These are phyloP conservation scores for Boloria selene DNA, from an alignment of 2,888 invertebrate species.

Conservation along the genomic window DNA sequence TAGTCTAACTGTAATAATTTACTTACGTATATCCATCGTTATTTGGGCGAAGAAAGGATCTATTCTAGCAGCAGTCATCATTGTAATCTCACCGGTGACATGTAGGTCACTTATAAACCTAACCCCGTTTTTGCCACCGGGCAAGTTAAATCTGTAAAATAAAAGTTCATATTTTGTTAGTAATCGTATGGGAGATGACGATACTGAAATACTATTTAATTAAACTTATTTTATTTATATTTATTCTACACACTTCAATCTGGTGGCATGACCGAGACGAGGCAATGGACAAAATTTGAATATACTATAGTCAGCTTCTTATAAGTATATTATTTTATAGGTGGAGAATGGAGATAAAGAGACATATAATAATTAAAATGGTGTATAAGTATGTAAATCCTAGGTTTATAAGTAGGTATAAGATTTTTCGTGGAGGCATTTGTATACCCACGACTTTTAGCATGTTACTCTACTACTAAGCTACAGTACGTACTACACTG, in stretches of 20 bases:
- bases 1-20: neutral
- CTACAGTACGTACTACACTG: conserved; percentile 52
- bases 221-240: too few relatives aligned
- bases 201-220: too few relatives aligned
- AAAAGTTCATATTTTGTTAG: neutral
- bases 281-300: too few relatives aligned
- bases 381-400: too few relatives aligned
- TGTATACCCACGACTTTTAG: conserved; percentile 86
- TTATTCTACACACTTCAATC: too few relatives aligned
- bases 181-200: too few relatives aligned
- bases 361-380: too few relatives aligned
- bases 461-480: conserved; percentile 85
- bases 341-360: too few relatives aligned
- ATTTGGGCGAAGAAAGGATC: conserved; percentile 59
- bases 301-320: too few relatives aligned
- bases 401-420: too few relatives aligned
- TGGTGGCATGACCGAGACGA: too few relatives aligned
- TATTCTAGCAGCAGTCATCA: conserved; percentile 54
- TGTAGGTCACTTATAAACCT: conserved; percentile 67
- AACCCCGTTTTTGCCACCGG: conserved; percentile 59
- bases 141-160: conserved; percentile 59
- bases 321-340: too few relatives aligned
- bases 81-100: conserved; percentile 62
- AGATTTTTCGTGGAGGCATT: conserved; percentile 75
- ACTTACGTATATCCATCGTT: conserved; percentile 75